Evolutionary conservation across 2,113 vertebrate genomes (phyloP), one percentile per base, ranked within the genome.

Genomic region (Brachypodius melanocephalos): DNA sequence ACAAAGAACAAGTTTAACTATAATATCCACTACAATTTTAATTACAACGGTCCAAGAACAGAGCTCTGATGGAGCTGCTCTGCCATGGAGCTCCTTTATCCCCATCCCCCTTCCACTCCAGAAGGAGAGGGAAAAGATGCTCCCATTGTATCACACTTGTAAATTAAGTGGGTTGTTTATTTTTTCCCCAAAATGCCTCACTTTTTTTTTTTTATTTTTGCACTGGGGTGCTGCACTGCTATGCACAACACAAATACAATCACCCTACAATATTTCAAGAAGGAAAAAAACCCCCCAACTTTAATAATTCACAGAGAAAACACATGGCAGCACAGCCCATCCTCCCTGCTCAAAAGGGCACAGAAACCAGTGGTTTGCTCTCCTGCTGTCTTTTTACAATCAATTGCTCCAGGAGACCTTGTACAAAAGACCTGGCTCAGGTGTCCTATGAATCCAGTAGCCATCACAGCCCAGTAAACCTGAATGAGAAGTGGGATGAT

Each of bases 361-460:
- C 74, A 73, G 91, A 93, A 85, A 93, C 48, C 93, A 90, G 89
- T 48, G 94, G 31, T 81, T 94, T 86, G 77, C 93, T 85, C 92
- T 95, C 96, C 95, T 91, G 94, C 94, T 88, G 93, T 74, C 88
- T 95, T 95, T 96, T 91, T 63, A 95, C 93, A 96, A 96, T 96
- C 95, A 74, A 90, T 88, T 96, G 96, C 90, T 96, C 91, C 93
- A 78, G 12, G 75, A 96, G 88, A 96, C 94, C 91, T 96, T 94
- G 94, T 84, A 95, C 91, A 95, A 96, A 96, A 95, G 95, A 93
- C 94, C 95, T 97, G 96, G 96, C 91, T 96, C 94, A 94, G 95
- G 94, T 97, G 96, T 90, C 91, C 95, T 90, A 74, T 97, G 96
- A 96, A 95, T 95, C 91, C 32, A 94, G 89, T 90, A 78, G 94